Evolutionary conservation across 2,797 vertebrate species (phyloP), one percentile per base, ranked within the genome.

Genomic region (Parauchenoglanis ngamensis): DNA sequence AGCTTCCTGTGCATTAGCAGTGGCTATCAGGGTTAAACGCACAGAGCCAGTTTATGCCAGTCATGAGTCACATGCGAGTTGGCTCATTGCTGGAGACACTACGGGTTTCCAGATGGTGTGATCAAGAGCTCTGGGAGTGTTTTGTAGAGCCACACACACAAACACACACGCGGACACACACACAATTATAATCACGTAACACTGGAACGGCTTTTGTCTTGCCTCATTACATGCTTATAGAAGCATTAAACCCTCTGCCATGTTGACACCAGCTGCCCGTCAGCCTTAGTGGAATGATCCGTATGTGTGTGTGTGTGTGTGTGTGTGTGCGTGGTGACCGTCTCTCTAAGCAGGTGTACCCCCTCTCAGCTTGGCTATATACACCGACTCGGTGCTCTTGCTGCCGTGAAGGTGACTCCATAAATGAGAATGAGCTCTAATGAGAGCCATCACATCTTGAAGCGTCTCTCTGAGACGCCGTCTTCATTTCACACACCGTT

Each of bases 171-270:
- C 65, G 92, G 88, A 86, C 86, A 79, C 73, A 35, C 82, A 82
- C 90, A 83, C 54, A 85, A 82, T 89, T 86, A 86, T 84, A 91
- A 85, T 90, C 89, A 90, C 86, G 86, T 84, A 89, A 85, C 87
- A 61, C 54, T 72, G 25, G 88, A 84, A 83, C 90, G 90, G 92
- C 90, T 83, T 90, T 93, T 91, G 89, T 79, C 88, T 91, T 31
- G 92, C 93, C 92, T 95, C 95, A 95, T 96, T 95, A 94, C 88
- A 91, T 92, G 85, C 93, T 93, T 90, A 89, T 87, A 88, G 92
- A 92, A 85, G 90, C 90, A 89, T 93, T 89, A 94, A 76, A 56
- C 82, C 73, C 59, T 35, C 88, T 88, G 78, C 93, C 90, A 86
- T 93, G 92, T 90, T 91, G 87, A 88, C 68, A 91, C 92, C 94